These are phyloP conservation scores for Anguilla megastoma DNA, from an alignment of 2,797 vertebrate genomes.

Conservation along the genomic window DNA sequence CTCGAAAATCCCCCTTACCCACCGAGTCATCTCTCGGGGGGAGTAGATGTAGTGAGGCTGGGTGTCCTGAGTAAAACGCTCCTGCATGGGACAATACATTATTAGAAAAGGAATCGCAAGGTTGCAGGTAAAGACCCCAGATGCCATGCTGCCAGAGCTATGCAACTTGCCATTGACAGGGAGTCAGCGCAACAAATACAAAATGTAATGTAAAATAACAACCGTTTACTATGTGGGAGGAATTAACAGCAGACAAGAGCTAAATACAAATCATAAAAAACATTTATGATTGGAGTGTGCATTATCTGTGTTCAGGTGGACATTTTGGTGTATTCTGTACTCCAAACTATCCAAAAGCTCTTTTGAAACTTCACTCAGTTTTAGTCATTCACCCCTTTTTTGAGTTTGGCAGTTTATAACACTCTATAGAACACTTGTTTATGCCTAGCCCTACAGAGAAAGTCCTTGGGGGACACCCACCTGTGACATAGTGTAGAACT, in stretches of 20 bases:
- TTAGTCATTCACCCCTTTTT: neutral
- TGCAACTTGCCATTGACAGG: neutral
- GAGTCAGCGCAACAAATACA: too few species aligned
- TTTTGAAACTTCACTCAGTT: neutral
- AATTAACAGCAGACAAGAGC: neutral
- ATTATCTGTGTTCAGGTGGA: neutral
- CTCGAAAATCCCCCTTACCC: slow-evolving; percentile 97
- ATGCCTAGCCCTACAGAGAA: neutral
- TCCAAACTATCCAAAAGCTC: neutral
- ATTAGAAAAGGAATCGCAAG: neutral
- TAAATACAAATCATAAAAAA: neutral
- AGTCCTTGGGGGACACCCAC: slow-evolving; percentile 58
- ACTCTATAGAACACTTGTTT: neutral
- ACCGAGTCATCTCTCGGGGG: slow-evolving; percentile 98
- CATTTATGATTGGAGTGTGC: too few species aligned
- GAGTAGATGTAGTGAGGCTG: slow-evolving; percentile 99
- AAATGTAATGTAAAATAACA: too few species aligned
- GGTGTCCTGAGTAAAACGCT: slow-evolving; percentile 96
- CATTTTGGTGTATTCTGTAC: neutral
- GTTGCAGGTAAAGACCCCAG: neutral
- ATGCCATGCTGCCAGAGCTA: neutral
- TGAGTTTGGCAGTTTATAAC: neutral
- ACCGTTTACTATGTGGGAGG: too few species aligned
- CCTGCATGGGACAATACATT: slow-evolving; percentile 68
- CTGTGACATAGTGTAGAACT: slow-evolving; percentile 99